Conservation (phyloP, 2,113 vertebrate genomes). For the Siphamia tubifer region DNA sequence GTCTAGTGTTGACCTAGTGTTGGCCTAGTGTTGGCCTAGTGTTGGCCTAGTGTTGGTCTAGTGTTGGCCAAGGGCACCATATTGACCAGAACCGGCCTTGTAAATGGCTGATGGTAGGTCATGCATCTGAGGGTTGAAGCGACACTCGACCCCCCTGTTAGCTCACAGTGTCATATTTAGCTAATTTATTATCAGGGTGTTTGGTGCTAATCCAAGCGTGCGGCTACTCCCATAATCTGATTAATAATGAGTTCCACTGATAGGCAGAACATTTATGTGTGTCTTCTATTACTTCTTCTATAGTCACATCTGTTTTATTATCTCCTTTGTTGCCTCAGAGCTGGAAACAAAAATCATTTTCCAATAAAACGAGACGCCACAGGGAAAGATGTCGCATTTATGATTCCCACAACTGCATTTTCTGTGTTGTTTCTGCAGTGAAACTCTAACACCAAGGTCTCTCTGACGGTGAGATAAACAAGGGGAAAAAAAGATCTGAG, state of each 20-base stretch:
- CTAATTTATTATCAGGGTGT: conserved; percentile 40
- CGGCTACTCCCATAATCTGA: conserved; percentile 14
- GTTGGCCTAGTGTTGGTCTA: too few species aligned
- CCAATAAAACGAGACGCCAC: not conserved
- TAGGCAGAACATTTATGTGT: not conserved
- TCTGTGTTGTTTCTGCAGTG: not conserved
- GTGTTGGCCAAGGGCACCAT: too few species aligned
- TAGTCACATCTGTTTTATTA: not conserved
- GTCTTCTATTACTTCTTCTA: conserved; percentile 16
- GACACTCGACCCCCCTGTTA: not conserved
- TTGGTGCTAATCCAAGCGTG: conserved; percentile 13
- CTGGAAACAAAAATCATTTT: not conserved
- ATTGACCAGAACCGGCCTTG: too few species aligned
- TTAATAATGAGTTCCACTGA: conserved; percentile 11
- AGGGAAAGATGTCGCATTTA: not conserved
- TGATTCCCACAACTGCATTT: not conserved
- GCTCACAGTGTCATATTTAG: not conserved
- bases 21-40: too few species aligned
- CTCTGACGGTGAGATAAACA: conserved; percentile 36
- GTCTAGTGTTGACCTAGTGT: too few species aligned
- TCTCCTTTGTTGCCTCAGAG: not conserved
- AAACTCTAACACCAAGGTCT: not conserved
- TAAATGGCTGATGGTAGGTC: too few species aligned
- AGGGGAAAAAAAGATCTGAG: not conserved
- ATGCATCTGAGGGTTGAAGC: too few species aligned